phyloP scores from a whole-genome alignment of 2,797 vertebrate species.

The Taenioides sp. region DNA sequence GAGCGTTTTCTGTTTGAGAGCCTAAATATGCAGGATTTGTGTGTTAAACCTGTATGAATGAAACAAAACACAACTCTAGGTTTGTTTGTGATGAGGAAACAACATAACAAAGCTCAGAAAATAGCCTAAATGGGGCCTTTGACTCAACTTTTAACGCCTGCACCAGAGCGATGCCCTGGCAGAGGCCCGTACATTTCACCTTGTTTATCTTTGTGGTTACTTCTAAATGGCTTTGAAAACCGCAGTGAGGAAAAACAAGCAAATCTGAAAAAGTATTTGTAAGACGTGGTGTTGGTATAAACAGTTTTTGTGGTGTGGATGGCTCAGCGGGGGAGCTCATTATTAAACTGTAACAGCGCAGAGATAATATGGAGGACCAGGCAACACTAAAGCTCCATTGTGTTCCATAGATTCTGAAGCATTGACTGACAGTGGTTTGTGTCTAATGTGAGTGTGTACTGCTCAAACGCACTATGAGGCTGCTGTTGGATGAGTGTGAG shows the following conservation, averaged over 20 bases:
- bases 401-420: conserved; percentile 52
- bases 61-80: too few relatives aligned
- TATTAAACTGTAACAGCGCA: conserved; percentile 45
- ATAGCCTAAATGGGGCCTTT: neutral
- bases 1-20: too few relatives aligned
- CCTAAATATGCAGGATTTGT: too few relatives aligned
- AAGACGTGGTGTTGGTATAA: conserved; percentile 44
- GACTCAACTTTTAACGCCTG: neutral
- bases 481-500: conserved; percentile 48
- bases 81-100: too few relatives aligned
- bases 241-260: conserved; percentile 16
- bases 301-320: conserved; percentile 42
- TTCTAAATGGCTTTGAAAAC: conserved; percentile 17
- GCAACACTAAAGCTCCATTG: conserved; percentile 61
- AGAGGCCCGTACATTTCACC: neutral
- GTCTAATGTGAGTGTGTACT: conserved; percentile 49
- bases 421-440: conserved; percentile 62
- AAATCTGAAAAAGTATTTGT: conserved; percentile 23
- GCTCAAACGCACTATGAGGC: conserved; percentile 54
- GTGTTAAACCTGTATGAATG: too few relatives aligned
- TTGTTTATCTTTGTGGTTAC: neutral
- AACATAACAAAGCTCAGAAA: too few relatives aligned
- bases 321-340: conserved; percentile 53
- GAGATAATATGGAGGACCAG: conserved; percentile 29
- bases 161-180: neutral